Base-by-base conservation (phyloP, 2,113 vertebrate species). In the Hemichromis elongatus region DNA sequence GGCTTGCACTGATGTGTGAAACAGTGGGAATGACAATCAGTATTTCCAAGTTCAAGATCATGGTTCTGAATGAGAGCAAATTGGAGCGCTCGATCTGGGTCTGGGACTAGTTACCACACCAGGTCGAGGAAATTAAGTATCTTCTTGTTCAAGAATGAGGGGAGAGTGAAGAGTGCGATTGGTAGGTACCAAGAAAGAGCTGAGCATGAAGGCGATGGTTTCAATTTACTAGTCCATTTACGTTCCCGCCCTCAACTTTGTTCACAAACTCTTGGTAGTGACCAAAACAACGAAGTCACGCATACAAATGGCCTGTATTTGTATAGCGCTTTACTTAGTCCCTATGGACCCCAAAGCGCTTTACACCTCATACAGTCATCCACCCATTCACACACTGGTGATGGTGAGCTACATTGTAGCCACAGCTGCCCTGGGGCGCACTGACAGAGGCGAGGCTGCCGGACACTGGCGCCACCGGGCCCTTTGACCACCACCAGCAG, bases 201-300 rank as follows among this genome's bases (percentile, higher is more conserved):
- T 33, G 57, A 61, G 16, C 5, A 61, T 33, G 33, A 61, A 61
- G 33, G 57, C 3, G 2, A 33, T 61, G 16, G 19, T 61, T 28
- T 61, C 28, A 0, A 59, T 33, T 59, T 59, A 59, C 56, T 19
- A 35, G 30, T 35, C 30, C n/a, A 37, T n/a, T 10, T 37, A 37
- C 0, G 2, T 37, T n/a, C 59, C 59, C 3, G 3, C n/a, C 0
- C 10, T 37, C 59, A 63, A 13, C 59, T 63, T 1, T 63, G 19
- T 2, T 37, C 10, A 13, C 0, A 2, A 63, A 33, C 59, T 37
- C 19, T 63, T 30, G 10, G 33, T 37, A 63, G 35, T 37, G 59
- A 37, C 59, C 59, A 63, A 63, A 5, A 37, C 59, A 63, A 63
- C 1, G 33, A 63, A 10, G 59, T 63, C 0, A 63, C 6, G 0